These are phyloP conservation scores for Syrmaticus mikado DNA, from an alignment of 2,113 vertebrate species.

Conservation along the genomic window DNA sequence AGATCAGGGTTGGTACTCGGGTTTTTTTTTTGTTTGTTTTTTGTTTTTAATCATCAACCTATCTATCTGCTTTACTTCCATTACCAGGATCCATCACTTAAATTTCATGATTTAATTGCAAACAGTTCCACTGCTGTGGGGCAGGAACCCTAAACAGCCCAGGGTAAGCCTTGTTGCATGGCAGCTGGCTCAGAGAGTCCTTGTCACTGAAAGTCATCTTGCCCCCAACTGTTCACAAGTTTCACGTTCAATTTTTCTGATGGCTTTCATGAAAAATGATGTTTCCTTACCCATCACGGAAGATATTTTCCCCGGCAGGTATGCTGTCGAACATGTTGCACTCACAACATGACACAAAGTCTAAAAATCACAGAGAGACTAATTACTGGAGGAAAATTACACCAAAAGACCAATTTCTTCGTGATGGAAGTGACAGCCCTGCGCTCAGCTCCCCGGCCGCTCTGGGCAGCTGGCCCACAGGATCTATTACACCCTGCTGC, in stretches of 20 bases:
- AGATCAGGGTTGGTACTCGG: too few relatives aligned
- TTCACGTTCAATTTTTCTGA: constrained; percentile 33
- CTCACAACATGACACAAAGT: constrained; percentile 75
- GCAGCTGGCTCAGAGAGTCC: background rate
- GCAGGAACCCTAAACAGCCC: accelerated
- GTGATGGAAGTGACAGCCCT: constrained; percentile 75
- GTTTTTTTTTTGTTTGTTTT: too few relatives aligned
- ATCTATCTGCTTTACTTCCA: too few relatives aligned
- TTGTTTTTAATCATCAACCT: accelerated
- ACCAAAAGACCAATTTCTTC: constrained; percentile 66
- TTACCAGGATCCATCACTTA: background rate
- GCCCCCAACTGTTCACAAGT: background rate
- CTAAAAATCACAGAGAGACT: constrained; percentile 83
- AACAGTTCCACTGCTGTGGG: too few relatives aligned
- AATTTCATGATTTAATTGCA: too few relatives aligned
- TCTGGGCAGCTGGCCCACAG: constrained; percentile 35
- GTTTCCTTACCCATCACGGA: constrained; percentile 57
- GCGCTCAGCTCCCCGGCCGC: constrained; percentile 69
- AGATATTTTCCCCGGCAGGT: constrained; percentile 74
- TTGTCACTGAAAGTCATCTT: background rate
- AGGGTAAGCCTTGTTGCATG: accelerated
- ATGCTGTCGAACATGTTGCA: constrained; percentile 76
- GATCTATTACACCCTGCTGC: background rate
- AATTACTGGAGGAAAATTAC: constrained; percentile 80
- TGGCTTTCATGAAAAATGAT: constrained; percentile 65